Base-by-base conservation (phyloP, 2,888 invertebrate species). In the Drosophila flavopinicola region DNA sequence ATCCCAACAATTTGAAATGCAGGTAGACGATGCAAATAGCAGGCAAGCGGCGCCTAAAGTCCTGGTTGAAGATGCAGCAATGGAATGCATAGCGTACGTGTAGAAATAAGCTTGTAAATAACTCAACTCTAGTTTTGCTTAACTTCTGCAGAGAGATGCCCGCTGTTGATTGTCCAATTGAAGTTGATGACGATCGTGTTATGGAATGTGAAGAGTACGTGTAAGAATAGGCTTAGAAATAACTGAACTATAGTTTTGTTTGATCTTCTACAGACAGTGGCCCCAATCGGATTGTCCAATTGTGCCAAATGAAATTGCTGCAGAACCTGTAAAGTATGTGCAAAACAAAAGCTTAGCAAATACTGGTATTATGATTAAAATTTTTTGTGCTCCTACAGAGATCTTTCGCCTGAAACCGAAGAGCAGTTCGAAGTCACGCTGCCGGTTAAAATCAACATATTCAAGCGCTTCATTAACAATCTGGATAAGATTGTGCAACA, bases 401-500 rank as follows among this genome's bases (percentile, higher is more conserved):
- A 20, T 20, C 20, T 20, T 20, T 29, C 15, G 1, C 15, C 42
- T 0, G 4, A 5, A 7, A 3, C 1, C 9, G 13, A 13, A 7
- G 10, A 23, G 4, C 6, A 57, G 10, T 2, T 9, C 1, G 10
- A 5, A 29, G 2, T 17, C 3, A 3, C 4, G 3, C 13, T 35
- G 1, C 60, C 76, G 6, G 64, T 77, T n/a, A 7, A 54, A 5
- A 69, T 61, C 2, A 3, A 41, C 0, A 1, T 44, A 1, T 77
- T 78, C 5, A 57, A 60, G 9, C 41, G 41, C 3, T 66, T 59
- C 10, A 30, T 79, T 0, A 37, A 4, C 11, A 78, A 78, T 51
- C 25, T 79, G 0, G 24, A 66, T 0, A 13, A 35, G 1, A 69
- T 82, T 30, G 57, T 32, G 1, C 1, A 47, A 0, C 13, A 77